Evolutionary conservation across 2,797 vertebrate species (phyloP), one percentile per base, ranked within the genome.

Genomic region (Leptodactylus fallax): DNA sequence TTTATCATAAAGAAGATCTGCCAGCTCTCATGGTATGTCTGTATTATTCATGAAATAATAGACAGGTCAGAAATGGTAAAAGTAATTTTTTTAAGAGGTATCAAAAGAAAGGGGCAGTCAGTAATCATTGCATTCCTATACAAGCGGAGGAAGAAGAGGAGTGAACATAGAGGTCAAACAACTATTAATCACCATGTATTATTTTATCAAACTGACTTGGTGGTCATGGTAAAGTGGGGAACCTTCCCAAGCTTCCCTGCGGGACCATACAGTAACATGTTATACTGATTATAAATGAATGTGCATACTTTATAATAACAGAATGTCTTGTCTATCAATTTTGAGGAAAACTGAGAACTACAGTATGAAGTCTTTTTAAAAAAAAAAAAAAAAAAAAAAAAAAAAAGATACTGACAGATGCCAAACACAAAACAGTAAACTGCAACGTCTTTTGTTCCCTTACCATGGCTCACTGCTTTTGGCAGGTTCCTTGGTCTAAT

Each of bases 401-500:
- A 65, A 19, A 72, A 1, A 36, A 87, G 90, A 76, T 89, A n/a
- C 81, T 86, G 74, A 91, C 78, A 93, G 90, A 92, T 0, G 0
- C 0, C 0, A 89, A 61, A 47, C 69, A 91, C 56, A 55, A 91
- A 90, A 91, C 13, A 55, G 79, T 86, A 90, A 90, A 87, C 83
- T 71, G 91, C 27, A 87, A 72, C 61, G 47, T 79, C 78, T 92
- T 93, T 92, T 92, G 83, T 91, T 93, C 87, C 83, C 78, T 87
- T 79, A n/a, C 45, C 86, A 58, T 87, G 79, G 55, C 90, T 93
- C 88, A 91, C 79, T 90, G 87, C 79, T 90, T 86, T 91, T 91
- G 90, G 85, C 83, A 91, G 23, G 0, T 86, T 92, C 91, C 89
- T 92, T 91, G 90, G 47, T 91, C 90, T 94, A 93, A 93, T 86